phyloP scores from a whole-genome alignment of 2,888 invertebrate species.

The Proisotoma minuta region DNA sequence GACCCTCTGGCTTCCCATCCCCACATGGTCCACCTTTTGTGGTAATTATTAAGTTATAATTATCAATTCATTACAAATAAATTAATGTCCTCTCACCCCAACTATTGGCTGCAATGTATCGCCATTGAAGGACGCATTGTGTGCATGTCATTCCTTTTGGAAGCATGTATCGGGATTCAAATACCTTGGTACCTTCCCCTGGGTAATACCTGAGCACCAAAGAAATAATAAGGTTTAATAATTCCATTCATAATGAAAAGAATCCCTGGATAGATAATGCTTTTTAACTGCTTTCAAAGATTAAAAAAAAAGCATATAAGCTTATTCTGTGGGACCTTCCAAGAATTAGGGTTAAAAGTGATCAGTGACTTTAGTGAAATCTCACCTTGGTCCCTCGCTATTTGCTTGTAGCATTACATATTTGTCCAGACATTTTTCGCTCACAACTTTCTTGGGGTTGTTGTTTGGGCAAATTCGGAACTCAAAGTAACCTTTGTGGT shows the following conservation, averaged over 20 bases:
- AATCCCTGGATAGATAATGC: no score
- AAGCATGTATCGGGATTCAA: slow-evolving; percentile 67
- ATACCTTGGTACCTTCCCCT: slow-evolving; percentile 70
- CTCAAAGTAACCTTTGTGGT: slow-evolving; percentile 79
- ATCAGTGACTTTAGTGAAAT: background rate
- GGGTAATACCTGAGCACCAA: slow-evolving; percentile 50
- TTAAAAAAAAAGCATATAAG: slow-evolving; percentile 10
- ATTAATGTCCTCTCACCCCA: slow-evolving; percentile 61
- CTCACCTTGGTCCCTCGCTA: slow-evolving; percentile 49
- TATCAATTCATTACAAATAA: background rate
- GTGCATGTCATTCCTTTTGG: slow-evolving; percentile 65
- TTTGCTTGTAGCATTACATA: slow-evolving; percentile 60
- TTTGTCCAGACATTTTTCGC: slow-evolving; percentile 72
- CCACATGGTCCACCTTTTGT: slow-evolving; percentile 54
- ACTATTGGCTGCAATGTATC: slow-evolving; percentile 77
- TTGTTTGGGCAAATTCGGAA: slow-evolving; percentile 73
- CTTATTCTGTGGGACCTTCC: no score
- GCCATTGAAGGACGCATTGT: slow-evolving; percentile 84
- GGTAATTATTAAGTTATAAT: background rate
- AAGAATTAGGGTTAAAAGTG: background rate
- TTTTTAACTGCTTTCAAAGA: no score
- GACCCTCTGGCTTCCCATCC: slow-evolving; percentile 56
- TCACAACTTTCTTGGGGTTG: slow-evolving; percentile 58
- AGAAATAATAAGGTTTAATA: no score
- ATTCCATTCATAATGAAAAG: background rate